Evolutionary conservation across 2,797 vertebrate species (phyloP).

Genomic region (Lacerta viridis): DNA sequence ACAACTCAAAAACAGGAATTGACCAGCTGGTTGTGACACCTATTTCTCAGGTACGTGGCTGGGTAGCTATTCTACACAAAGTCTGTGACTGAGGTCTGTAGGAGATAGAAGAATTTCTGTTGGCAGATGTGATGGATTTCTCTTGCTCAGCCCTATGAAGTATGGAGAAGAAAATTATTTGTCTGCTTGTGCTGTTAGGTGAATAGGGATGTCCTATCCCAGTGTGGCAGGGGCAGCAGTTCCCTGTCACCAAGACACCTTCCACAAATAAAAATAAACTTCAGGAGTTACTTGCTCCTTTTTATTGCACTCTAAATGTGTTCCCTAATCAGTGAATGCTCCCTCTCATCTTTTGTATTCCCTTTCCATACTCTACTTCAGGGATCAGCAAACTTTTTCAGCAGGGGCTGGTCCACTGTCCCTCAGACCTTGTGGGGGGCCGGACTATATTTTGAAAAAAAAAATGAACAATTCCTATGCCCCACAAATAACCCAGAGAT

Average conservation of each 20-base stretch:
- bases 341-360: neutral
- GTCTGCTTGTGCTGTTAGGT: neutral
- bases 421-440: no score
- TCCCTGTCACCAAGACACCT: neutral
- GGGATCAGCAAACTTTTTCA: no score
- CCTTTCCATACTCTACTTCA: neutral
- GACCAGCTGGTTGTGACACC: constrained; percentile 98
- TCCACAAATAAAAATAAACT: neutral
- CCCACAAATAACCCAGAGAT: no score
- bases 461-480: no score
- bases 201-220: neutral
- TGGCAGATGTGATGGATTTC: neutral
- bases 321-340: neutral
- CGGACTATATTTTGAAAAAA: no score
- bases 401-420: no score
- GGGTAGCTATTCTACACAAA: neutral
- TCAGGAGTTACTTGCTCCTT: neutral
- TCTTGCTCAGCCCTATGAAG: neutral
- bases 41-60: constrained; percentile 91
- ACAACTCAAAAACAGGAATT: constrained; percentile 98
- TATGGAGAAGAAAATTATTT: neutral
- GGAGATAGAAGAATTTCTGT: neutral
- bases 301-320: no score
- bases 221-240: neutral
- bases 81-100: neutral